These are phyloP conservation scores for Ypsolopha sequella DNA, from an alignment of 2,888 invertebrate species.

Conservation along the genomic window DNA sequence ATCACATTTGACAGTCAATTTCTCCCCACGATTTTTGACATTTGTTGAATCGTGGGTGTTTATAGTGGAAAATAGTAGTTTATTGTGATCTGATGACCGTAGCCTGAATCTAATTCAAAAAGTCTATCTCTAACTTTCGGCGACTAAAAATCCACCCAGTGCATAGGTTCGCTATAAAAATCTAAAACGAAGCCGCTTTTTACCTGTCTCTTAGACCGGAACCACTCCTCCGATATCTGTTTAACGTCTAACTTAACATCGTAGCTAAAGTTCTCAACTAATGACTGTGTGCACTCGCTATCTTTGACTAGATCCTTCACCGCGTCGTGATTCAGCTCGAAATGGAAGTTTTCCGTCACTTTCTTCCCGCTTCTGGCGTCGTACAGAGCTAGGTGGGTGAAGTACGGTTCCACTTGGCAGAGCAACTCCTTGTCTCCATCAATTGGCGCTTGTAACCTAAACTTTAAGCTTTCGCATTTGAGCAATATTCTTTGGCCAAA, in stretches of 20 bases:
- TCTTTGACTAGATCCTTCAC: slow-evolving; percentile 71
- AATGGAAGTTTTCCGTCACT: slow-evolving; percentile 93
- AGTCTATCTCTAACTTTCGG: no score
- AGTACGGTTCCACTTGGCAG: slow-evolving; percentile 94
- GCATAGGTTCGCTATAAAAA: no score
- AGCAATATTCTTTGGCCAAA: slow-evolving; percentile 89
- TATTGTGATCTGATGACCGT: no score
- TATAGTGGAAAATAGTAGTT: no score
- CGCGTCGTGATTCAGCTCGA: slow-evolving; percentile 84
- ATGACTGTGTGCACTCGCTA: slow-evolving; percentile 56
- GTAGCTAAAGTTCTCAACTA: slow-evolving; percentile 64
- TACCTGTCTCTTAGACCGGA: slow-evolving; percentile 75
- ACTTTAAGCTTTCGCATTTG: slow-evolving; percentile 85
- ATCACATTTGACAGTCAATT: no score
- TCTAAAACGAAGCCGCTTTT: neutral
- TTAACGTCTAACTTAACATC: slow-evolving; percentile 75
- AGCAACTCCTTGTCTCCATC: slow-evolving; percentile 81
- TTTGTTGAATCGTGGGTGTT: no score
- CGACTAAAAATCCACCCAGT: no score
- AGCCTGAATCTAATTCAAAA: no score
- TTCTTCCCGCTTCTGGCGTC: slow-evolving; percentile 90
- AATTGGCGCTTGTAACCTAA: slow-evolving; percentile 85
- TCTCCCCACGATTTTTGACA: no score
- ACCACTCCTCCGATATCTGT: slow-evolving; percentile 81
- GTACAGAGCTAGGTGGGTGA: slow-evolving; percentile 88